Evolutionary conservation across 2,113 vertebrate genomes (phyloP), one percentile per base, ranked within the genome.

Genomic region (Gambusia affinis): DNA sequence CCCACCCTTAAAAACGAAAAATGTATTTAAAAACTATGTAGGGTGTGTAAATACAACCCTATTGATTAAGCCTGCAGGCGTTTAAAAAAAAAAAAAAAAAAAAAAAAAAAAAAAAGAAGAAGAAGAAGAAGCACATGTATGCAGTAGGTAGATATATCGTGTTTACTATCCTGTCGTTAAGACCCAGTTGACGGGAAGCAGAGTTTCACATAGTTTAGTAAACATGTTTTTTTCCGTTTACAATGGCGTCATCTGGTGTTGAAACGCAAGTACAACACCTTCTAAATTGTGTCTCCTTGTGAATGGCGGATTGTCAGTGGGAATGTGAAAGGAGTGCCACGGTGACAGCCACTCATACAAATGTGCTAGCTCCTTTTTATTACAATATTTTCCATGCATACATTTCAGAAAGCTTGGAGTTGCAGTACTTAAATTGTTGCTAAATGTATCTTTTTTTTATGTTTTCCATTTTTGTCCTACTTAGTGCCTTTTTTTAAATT

Each of bases 161-260:
- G 24, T 64, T 30, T 60, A 65, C 14, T 35, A 60, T 64, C 24
- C 3, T 6, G 62, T 70, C 28, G 47, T 57, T 65, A 8, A 39
- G 60, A 62, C 19, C 19, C 12, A 29, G 3, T 44, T 17, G 22
- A 27, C 35, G 4, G 12, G 27, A 70, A 28, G 35, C 37, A 27
- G 4, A 31, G 4, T 15, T 67, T 4, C 12, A 4, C 54, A 42
- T 10, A 15, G 17, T 42, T 37, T 28, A 0, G 12, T 57, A 5
- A 63, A 29, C 60, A 73, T 44, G 47, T 60, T 42, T 65, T 27
- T 4, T 7, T 65, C 70, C 73, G 8, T 60, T 67, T 7, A 71
- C 72, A 79, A 71, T 81, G 79, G 72, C 81, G 89, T 88, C 89
- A 1, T 81, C 78, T 78, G 10, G 15, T 70, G 92, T 60, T 67